These are phyloP conservation scores for Paguma larvata DNA, from an alignment of 2,797 vertebrate genomes.

Conservation along the genomic window DNA sequence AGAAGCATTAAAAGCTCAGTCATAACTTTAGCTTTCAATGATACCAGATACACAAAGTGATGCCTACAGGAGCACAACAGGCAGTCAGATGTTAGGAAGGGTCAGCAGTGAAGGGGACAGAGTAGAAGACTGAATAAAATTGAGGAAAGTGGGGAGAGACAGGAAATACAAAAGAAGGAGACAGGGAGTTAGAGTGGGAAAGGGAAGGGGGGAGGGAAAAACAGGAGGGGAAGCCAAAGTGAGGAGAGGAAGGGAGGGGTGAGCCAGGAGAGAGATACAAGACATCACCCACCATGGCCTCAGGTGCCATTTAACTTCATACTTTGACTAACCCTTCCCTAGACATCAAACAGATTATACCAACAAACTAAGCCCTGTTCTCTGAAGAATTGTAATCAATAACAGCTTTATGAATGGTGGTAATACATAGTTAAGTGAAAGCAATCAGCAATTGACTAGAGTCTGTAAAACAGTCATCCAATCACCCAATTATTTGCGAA, in stretches of 20 bases:
- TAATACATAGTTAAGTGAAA: neutral
- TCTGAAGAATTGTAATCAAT: constrained; percentile 28
- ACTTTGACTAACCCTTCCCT: neutral
- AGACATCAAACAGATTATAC: constrained; percentile 25
- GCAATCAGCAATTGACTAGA: neutral
- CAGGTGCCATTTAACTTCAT: neutral
- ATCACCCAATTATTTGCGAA: neutral
- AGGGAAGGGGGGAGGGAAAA: neutral
- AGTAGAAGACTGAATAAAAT: neutral
- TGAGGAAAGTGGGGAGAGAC: neutral
- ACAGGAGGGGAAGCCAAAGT: neutral
- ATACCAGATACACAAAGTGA: neutral
- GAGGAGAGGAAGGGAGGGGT: neutral
- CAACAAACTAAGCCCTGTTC: neutral
- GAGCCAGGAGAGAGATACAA: neutral
- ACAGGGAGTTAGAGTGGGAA: neutral
- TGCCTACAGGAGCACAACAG: neutral
- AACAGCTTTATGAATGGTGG: neutral
- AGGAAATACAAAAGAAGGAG: neutral
- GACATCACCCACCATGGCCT: neutral
- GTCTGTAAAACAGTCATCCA: neutral
- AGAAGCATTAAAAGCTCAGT: neutral
- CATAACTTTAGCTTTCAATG: neutral
- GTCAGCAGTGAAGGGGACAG: neutral
- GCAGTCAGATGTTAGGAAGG: neutral